phyloP scores from a whole-genome alignment of 2,113 vertebrate species.

The Anhinga anhinga region DNA sequence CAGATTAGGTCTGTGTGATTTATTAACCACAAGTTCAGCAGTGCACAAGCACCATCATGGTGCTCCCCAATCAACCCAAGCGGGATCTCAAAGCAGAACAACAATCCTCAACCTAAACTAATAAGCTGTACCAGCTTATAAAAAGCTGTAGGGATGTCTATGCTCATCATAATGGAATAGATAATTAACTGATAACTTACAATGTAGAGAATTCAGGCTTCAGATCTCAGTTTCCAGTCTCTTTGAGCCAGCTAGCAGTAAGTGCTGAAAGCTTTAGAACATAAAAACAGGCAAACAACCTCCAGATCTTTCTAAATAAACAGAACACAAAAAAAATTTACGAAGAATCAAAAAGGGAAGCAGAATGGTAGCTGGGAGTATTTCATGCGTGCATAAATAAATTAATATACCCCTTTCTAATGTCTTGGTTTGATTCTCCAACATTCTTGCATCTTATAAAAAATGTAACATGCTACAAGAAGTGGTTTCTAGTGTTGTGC shows the following conservation, averaged over 20 bases:
- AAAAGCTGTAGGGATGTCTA: background rate
- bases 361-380: background rate
- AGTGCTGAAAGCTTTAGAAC: background rate
- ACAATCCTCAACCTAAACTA: background rate
- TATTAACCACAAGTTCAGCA: background rate
- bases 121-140: background rate
- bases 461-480: background rate
- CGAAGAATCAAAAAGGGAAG: background rate
- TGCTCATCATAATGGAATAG: background rate
- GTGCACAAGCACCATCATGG: rapidly evolving
- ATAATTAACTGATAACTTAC: background rate
- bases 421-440: background rate
- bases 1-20: background rate
- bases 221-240: background rate
- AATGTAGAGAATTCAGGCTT: background rate
- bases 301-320: background rate
- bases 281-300: background rate
- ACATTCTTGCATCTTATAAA: background rate
- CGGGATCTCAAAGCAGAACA: background rate
- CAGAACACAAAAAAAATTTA: background rate
- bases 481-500: background rate
- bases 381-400: background rate
- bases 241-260: background rate
- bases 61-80: background rate
- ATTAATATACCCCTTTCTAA: background rate